Base-by-base conservation (phyloP, 2,888 invertebrate genomes). In the Ophion ellenae region DNA sequence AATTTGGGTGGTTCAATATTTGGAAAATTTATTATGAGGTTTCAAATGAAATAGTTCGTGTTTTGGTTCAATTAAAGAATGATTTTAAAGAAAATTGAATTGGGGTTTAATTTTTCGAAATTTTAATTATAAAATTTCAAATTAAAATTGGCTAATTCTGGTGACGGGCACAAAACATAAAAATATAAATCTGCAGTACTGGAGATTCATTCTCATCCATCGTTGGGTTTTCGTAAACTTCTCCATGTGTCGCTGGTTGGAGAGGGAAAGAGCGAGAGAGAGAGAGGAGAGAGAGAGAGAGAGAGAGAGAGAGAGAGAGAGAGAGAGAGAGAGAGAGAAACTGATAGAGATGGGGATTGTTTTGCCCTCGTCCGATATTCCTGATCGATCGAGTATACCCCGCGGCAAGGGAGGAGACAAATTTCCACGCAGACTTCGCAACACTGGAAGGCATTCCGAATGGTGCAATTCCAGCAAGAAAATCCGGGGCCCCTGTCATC, bases 121-220 rank as follows among this genome's bases (percentile, higher is more conserved):
- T 32, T 4, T 32, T 32, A 2, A 32, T 32, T 32, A 32, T 32
- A 4, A 32, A 3, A 24, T 1, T 24, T 24, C 24, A 24, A 24
- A 24, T 24, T 1, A 24, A 24, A 24, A 24, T 24, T 24, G 24
- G 24, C 24, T 24, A 32, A 32, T 45, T 53, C 57, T 40, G 10
- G 59, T 20, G 32, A n/a, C 28, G 3, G 17, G 36, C 20, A 32
- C 36, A 28, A n/a, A n/a, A 28, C 17, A 20, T 24, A 36, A n/a
- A 66, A 47, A 32, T 66, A 66, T 47, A 28, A 5, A 76, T 64
- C 32, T 36, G 11, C 28, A 57, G 63, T 70, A 32, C 76, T n/a
- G n/a, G 28, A 66, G 71, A 73, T 86, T 87, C 89, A 88, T 89
- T 89, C 87, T 87, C 85, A 88, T 87, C 85, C 85, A 86, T 76